phyloP scores from a whole-genome alignment of 2,888 invertebrate genomes.

The Lamproptera curius region DNA sequence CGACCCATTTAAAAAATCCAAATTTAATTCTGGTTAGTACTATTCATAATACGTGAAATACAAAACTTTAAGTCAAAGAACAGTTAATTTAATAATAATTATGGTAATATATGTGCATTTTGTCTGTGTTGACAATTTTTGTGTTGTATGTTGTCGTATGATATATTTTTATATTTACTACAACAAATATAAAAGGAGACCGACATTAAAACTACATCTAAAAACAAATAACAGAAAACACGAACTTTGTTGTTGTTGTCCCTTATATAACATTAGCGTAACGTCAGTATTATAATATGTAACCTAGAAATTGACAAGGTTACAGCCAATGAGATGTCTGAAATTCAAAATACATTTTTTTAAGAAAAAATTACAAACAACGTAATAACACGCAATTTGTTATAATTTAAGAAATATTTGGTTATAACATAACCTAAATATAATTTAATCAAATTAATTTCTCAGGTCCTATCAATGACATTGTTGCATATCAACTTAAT shows the following conservation, averaged over 20 bases:
- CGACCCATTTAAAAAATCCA: constrained; percentile 59
- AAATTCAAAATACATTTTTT: too few relatives aligned
- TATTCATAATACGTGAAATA: constrained; percentile 7
- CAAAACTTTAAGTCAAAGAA: background rate
- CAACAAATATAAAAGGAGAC: background rate
- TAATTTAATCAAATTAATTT: too few relatives aligned
- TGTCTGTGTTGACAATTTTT: constrained; percentile 1
- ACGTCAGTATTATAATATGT: constrained; percentile 56
- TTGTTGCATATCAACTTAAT: too few relatives aligned
- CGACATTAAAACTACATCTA: background rate
- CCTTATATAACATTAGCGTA: constrained; percentile 65
- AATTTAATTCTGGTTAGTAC: constrained; percentile 64
- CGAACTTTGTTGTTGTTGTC: constrained; percentile 48
- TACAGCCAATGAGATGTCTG: constrained; percentile 20
- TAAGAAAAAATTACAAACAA: too few relatives aligned
- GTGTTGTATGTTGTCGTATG: background rate
- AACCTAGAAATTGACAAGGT: constrained; percentile 48
- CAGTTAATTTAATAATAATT: background rate
- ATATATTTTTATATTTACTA: background rate
- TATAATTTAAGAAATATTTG: too few relatives aligned
- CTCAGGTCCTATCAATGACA: too few relatives aligned
- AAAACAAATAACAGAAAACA: constrained; percentile 29
- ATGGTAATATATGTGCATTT: background rate
- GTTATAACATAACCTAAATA: too few relatives aligned
- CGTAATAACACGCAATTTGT: too few relatives aligned